These are phyloP conservation scores for Caenorhabditis imperialis DNA, from an alignment of 2,888 invertebrate species.

Conservation along the genomic window DNA sequence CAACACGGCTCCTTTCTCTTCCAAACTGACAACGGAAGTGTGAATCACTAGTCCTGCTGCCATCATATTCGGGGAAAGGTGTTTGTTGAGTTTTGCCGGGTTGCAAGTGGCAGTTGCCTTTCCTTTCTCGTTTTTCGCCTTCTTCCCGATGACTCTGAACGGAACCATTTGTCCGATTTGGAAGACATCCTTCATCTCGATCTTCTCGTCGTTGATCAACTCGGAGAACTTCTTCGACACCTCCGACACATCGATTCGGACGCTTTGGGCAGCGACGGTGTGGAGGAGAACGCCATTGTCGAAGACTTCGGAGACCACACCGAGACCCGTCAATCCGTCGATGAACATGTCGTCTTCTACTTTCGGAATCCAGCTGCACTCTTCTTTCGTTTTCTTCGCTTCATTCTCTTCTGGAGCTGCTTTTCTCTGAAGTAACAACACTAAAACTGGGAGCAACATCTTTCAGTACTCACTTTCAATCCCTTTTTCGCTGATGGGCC, in stretches of 20 bases:
- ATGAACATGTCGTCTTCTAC: constrained; percentile 54
- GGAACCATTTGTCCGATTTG: constrained; percentile 71
- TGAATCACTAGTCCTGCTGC: constrained; percentile 68
- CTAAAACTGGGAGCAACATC: no score
- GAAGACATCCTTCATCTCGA: constrained; percentile 71
- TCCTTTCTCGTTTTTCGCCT: constrained; percentile 35
- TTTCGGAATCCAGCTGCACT: constrained; percentile 35
- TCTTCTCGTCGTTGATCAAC: constrained; percentile 43
- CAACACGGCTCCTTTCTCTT: constrained; percentile 76
- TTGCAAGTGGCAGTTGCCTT: constrained; percentile 56
- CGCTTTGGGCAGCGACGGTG: constrained; percentile 40
- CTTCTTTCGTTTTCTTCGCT: constrained; percentile 42
- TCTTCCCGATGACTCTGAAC: constrained; percentile 61
- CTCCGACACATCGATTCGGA: constrained; percentile 40
- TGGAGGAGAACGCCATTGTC: constrained; percentile 31
- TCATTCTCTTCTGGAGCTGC: constrained; percentile 28
- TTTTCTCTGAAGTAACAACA: constrained; percentile 54
- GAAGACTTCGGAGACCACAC: constrained; percentile 65
- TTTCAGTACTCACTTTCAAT: constrained; percentile 23
- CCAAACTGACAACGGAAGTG: constrained; percentile 69
- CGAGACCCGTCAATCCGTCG: constrained; percentile 68
- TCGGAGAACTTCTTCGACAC: constrained; percentile 49
- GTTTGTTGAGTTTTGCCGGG: constrained; percentile 68
- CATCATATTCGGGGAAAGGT: constrained; percentile 66
- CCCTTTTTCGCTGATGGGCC: constrained; percentile 16